These are phyloP conservation scores for Harpagifer antarcticus DNA, from an alignment of 2,797 vertebrate species.

Conservation along the genomic window DNA sequence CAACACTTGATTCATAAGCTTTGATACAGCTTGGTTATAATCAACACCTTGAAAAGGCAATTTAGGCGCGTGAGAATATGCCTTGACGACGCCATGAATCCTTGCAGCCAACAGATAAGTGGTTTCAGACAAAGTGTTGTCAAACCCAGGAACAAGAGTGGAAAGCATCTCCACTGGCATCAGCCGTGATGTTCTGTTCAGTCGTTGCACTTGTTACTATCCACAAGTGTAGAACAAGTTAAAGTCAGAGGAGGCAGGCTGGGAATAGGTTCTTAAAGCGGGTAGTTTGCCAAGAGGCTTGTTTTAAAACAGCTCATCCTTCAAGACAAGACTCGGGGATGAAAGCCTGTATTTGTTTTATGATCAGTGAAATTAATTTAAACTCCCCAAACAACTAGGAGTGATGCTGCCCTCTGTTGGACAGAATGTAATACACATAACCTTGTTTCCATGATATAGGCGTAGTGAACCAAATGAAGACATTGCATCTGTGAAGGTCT, in stretches of 20 bases:
- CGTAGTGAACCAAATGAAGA: not conserved
- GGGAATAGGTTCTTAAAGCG: not conserved
- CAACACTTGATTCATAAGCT: too few relatives aligned
- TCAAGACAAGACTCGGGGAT: not conserved
- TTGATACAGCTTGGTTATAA: too few relatives aligned
- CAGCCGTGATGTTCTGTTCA: not conserved
- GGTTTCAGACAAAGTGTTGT: too few relatives aligned
- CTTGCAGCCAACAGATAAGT: too few relatives aligned
- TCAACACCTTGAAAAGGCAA: too few relatives aligned
- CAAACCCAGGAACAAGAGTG: not conserved
- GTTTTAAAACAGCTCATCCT: not conserved
- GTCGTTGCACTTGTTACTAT: not conserved
- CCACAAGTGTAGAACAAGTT: not conserved
- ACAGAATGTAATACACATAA: conserved; percentile 11
- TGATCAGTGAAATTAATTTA: not conserved
- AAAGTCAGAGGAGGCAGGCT: not conserved
- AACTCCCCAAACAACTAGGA: not conserved
- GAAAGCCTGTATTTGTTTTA: not conserved
- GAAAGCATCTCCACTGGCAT: not conserved
- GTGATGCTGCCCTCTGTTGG: conserved; percentile 60
- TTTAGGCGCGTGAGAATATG: too few relatives aligned
- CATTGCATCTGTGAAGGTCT: not conserved
- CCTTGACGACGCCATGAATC: too few relatives aligned
- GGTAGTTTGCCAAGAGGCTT: not conserved
- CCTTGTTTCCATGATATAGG: not conserved